These are phyloP conservation scores for Dromaius novaehollandiae DNA, from an alignment of 2,113 vertebrate species.

Conservation along the genomic window DNA sequence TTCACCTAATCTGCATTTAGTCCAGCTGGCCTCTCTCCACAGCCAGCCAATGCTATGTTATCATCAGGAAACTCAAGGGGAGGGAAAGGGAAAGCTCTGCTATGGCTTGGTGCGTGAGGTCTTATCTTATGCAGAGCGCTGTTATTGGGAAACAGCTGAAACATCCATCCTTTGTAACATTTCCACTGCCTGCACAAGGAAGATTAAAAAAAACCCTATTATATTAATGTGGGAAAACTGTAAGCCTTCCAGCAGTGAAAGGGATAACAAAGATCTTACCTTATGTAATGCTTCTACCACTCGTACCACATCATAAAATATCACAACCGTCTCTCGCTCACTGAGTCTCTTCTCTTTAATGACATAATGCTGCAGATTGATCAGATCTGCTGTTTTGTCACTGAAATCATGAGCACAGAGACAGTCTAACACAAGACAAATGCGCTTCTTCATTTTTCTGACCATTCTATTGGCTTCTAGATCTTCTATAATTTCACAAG, in stretches of 20 bases:
- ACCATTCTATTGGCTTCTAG: constrained; percentile 87
- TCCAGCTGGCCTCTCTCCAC: not conserved
- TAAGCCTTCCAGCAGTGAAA: not conserved
- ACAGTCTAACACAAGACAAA: constrained; percentile 97
- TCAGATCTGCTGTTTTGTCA: constrained; percentile 96
- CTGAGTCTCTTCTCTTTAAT: constrained; percentile 98
- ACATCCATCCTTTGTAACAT: not conserved
- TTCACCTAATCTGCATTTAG: not conserved
- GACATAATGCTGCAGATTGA: constrained; percentile 99
- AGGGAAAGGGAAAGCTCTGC: not conserved
- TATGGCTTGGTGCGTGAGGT: rapidly evolving
- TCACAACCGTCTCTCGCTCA: constrained; percentile 94
- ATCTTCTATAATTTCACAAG: constrained; percentile 93
- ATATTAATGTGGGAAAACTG: rapidly evolving
- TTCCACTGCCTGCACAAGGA: not conserved
- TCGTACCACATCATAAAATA: constrained; percentile 98
- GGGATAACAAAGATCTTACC: constrained; percentile 70
- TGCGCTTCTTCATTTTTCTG: constrained; percentile 94
- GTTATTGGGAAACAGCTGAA: not conserved
- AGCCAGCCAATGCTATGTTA: not conserved
- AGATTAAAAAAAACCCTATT: not conserved
- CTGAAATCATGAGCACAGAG: constrained; percentile 97
- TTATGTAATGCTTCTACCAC: constrained; percentile 98
- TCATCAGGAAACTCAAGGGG: rapidly evolving
- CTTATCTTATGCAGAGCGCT: not conserved